These are phyloP conservation scores for Zaprionus africanus DNA, from an alignment of 1,140 invertebrate genomes.

Conservation along the genomic window DNA sequence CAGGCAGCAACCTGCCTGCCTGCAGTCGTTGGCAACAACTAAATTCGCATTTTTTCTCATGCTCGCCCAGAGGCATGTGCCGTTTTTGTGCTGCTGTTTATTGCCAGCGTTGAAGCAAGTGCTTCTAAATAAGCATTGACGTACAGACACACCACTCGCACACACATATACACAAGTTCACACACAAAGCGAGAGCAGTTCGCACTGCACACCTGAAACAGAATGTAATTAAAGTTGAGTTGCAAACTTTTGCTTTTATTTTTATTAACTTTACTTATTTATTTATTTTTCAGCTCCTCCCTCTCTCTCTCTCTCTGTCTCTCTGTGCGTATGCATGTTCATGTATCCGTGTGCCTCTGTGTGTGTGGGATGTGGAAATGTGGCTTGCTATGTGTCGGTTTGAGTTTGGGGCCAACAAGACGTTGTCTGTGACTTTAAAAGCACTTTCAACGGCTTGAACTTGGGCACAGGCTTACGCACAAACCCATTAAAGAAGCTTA, in stretches of 20 bases:
- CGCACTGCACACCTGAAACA: slow-evolving; percentile 47
- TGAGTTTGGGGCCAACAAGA: slow-evolving; percentile 1
- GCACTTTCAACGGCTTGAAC: slow-evolving; percentile 81
- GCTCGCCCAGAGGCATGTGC: slow-evolving; percentile 35
- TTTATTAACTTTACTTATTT: slow-evolving; percentile 75
- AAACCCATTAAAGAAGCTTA: slow-evolving; percentile 81
- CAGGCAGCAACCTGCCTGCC: slow-evolving; percentile 13
- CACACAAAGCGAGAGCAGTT: not conserved
- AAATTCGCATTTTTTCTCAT: slow-evolving; percentile 62
- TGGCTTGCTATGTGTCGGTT: slow-evolving; percentile 10
- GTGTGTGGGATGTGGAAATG: slow-evolving; percentile 15
- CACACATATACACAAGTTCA: slow-evolving; percentile 14
- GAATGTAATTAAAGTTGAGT: slow-evolving; percentile 81
- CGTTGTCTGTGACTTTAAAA: slow-evolving; percentile 70
- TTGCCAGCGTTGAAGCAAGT: slow-evolving; percentile 67
- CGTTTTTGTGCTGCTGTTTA: slow-evolving; percentile 62
- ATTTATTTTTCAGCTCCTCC: slow-evolving; percentile 66
- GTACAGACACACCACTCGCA: slow-evolving; percentile 39
- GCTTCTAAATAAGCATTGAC: slow-evolving; percentile 78
- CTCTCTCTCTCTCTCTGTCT: not conserved
- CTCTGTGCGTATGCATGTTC: slow-evolving; percentile 6
- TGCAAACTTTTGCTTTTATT: slow-evolving; percentile 79
- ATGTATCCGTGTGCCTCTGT: not conserved
- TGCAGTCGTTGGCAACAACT: slow-evolving; percentile 61
- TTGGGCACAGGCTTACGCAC: slow-evolving; percentile 72